Evolutionary conservation across 1,140 invertebrate species (phyloP).

Genomic region (Ceratina japonica): DNA sequence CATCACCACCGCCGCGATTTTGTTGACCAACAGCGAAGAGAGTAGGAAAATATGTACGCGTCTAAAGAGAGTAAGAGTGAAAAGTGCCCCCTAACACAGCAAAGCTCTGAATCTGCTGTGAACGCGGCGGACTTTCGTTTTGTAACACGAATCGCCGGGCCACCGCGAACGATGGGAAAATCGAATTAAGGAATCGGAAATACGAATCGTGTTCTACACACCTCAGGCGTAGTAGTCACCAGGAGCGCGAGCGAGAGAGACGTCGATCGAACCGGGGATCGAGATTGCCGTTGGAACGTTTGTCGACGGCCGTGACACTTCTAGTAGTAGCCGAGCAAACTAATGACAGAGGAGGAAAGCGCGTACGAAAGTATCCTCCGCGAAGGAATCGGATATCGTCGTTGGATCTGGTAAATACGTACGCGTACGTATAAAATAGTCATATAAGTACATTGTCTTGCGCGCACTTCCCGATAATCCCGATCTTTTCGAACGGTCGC

Average conservation of each 20-base stretch:
- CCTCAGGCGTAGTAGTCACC: background rate
- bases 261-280: no score
- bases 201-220: no score
- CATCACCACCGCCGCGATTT: background rate
- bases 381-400: constrained; percentile 14
- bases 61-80: no score
- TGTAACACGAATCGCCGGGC: background rate
- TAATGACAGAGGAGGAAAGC: background rate
- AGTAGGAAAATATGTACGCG: no score
- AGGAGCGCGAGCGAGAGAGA: no score
- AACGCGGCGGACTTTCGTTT: constrained; percentile 9
- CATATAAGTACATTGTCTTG: constrained; percentile 41
- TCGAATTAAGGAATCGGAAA: background rate
- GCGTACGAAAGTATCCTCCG: background rate
- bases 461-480: constrained; percentile 43
- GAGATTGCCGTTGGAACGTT: constrained; percentile 2
- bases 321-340: no score
- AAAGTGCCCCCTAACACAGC: no score
- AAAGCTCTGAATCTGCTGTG: no score
- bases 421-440: constrained; percentile 7
- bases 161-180: background rate
- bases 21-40: no score
- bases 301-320: background rate
- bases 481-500: constrained; percentile 48
- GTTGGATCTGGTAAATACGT: constrained; percentile 1